A percentile compares a stretch with the other conserved stretches of the same genome.
Evolutionary conservation across 2,888 invertebrate species (phyloP).

Genomic region (Drosophila infuscata): DNA sequence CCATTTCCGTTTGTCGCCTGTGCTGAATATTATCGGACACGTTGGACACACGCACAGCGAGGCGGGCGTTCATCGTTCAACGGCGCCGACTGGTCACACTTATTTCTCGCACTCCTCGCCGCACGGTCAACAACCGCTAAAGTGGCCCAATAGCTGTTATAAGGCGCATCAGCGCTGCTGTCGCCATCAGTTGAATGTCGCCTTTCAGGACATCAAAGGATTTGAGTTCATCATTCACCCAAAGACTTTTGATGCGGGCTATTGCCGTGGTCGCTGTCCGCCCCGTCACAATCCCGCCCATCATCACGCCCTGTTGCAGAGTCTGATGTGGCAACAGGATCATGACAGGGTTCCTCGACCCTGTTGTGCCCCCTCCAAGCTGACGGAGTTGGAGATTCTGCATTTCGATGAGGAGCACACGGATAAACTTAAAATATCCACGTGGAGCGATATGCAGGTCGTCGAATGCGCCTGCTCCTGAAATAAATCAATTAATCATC

Average conservation of each 20-base stretch:
- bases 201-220: conserved; percentile 88
- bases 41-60: conserved; percentile 69
- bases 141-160: conserved; percentile 86
- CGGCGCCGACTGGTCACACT: conserved; percentile 24
- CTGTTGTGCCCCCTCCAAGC: conserved; percentile 90
- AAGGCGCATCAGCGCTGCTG: conserved; percentile 87
- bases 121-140: conserved; percentile 46
- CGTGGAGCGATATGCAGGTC: conserved; percentile 90
- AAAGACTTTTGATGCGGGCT: conserved; percentile 90
- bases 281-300: conserved; percentile 89
- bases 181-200: conserved; percentile 88
- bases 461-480: conserved; percentile 90
- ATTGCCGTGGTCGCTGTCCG: conserved; percentile 89
- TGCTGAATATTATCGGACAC: conserved; percentile 82
- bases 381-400: conserved; percentile 88
- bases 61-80: conserved; percentile 12
- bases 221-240: conserved; percentile 89
- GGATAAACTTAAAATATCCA: conserved; percentile 88
- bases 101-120: conserved; percentile 45
- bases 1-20: conserved; percentile 75
- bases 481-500: conserved; percentile 29
- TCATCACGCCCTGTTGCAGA: conserved; percentile 90
- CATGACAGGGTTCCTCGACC: conserved; percentile 86
- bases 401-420: conserved; percentile 88
- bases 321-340: conserved; percentile 88